A percentile compares a stretch with the other conserved stretches of the same genome.
phyloP scores from a whole-genome alignment of 2,797 vertebrate species.

The Chelmon rostratus region DNA sequence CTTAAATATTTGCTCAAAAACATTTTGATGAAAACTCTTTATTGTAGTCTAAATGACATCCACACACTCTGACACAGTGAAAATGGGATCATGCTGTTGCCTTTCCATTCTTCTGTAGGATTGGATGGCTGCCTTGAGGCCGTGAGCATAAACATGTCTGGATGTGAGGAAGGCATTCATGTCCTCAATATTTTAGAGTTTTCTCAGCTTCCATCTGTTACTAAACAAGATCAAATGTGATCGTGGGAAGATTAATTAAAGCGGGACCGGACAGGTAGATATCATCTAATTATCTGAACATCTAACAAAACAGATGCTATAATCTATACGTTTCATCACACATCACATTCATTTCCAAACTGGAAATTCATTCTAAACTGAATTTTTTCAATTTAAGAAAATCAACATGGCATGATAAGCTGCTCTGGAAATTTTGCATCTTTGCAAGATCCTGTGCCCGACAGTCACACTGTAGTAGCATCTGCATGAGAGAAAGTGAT shows the following conservation, averaged over 20 bases:
- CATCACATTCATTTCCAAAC: not conserved
- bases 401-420: conserved; percentile 10
- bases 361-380: too few species aligned
- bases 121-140: conserved; percentile 30
- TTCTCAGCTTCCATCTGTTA: conserved; percentile 46
- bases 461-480: conserved; percentile 30
- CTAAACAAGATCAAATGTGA: conserved; percentile 38
- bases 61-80: conserved; percentile 9
- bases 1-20: not conserved
- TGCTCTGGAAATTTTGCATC: not conserved
- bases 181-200: conserved; percentile 51
- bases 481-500: conserved; percentile 35
- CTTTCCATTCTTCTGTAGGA: conserved; percentile 37
- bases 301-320: not conserved
- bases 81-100: conserved; percentile 17
- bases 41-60: not conserved
- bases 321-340: not conserved
- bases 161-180: conserved; percentile 32
- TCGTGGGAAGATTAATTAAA: conserved; percentile 16
- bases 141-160: conserved; percentile 34
- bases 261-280: not conserved
- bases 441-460: not conserved
- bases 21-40: not conserved
- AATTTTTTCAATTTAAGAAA: not conserved
- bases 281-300: conserved; percentile 1